Evolutionary conservation across 2,797 vertebrate genomes (phyloP), one percentile per base, ranked within the genome.

Genomic region (Falco naumanni): DNA sequence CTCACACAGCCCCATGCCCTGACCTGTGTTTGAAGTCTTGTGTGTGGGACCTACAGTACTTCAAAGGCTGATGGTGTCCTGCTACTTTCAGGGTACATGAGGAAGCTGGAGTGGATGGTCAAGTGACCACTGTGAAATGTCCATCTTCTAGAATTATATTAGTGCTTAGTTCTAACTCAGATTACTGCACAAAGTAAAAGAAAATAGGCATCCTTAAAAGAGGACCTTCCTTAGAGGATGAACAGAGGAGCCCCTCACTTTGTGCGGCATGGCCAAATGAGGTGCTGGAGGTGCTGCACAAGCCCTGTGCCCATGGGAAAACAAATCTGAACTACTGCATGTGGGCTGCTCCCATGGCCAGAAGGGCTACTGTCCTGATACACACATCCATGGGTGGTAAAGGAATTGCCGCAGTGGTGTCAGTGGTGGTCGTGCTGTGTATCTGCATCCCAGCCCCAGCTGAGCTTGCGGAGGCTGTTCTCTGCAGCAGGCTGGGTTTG

Each of bases 1-100:
- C 31, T 65, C 47, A 31, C 28, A 20, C 0, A 2, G 25, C 9
- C 14, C 21, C 0, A 1, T 37, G 43, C 34, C 14, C 13, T 47
- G 20, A 10, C 50, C 20, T 59, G 29, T 47, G 56, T 60, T 75
- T 86, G 56, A 41, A 17, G 16, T 56, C 41, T 34, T 54, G 13
- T 31, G 13, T 31, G 16, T 17, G 25, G 43, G 18, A 74, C 8
- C 31, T 51, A 37, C n/a, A 48, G 47, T 16, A 45, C 21, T 39
- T 74, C 24, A 66, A 37, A 78, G 53, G 8, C 15, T 24, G 45
- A 37, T 47, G 61, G 21, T 43, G 15, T 70, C 28, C 37, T 78
- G 48, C 41, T 74, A 2, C 78, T 70, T 82, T 33, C 63, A 60
- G 34, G 17, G 11, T 20, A 25, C 4, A 0, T 18, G 28, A 84